A percentile compares a stretch with the other conserved stretches of the same genome.
Evolutionary conservation across 2,888 invertebrate species (phyloP).

Genomic region (Polylopha cassiicola): DNA sequence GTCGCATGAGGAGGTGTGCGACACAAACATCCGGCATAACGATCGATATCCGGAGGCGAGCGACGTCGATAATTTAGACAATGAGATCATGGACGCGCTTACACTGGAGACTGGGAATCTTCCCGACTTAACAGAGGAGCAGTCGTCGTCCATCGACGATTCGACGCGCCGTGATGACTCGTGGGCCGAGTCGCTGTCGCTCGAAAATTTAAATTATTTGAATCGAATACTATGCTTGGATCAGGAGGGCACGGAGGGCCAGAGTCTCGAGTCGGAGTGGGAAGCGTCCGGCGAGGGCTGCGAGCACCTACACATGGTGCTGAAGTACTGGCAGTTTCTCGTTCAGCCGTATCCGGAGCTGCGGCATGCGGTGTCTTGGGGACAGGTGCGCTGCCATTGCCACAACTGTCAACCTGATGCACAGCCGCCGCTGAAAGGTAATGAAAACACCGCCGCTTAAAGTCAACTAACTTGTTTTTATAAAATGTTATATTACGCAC

Average conservation of each 20-base stretch:
- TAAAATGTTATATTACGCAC: too few species aligned
- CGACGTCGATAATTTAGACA: constrained; percentile 59
- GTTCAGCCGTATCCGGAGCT: constrained; percentile 56
- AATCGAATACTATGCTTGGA: constrained; percentile 49
- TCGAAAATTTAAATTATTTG: constrained; percentile 55
- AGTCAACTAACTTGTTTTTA: too few species aligned
- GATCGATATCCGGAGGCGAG: constrained; percentile 63
- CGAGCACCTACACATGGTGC: constrained; percentile 55
- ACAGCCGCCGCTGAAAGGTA: constrained; percentile 46
- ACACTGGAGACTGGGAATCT: constrained; percentile 57
- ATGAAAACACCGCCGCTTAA: too few species aligned
- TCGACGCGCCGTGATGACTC: constrained; percentile 58
- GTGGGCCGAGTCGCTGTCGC: constrained; percentile 44
- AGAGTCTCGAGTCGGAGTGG: constrained; percentile 53
- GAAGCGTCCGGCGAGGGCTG: constrained; percentile 54
- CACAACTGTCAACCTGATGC: constrained; percentile 51
- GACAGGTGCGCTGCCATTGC: constrained; percentile 60
- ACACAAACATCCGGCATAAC: constrained; percentile 66
- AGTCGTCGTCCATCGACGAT: constrained; percentile 59
- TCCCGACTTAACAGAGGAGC: constrained; percentile 62
- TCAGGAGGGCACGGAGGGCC: constrained; percentile 42
- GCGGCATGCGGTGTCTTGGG: constrained; percentile 55
- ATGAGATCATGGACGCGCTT: constrained; percentile 58
- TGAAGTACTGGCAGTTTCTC: constrained; percentile 61
- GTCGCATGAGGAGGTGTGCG: constrained; percentile 36